Conservation (phyloP, 2,888 invertebrate species). For the Tachina lurida region DNA sequence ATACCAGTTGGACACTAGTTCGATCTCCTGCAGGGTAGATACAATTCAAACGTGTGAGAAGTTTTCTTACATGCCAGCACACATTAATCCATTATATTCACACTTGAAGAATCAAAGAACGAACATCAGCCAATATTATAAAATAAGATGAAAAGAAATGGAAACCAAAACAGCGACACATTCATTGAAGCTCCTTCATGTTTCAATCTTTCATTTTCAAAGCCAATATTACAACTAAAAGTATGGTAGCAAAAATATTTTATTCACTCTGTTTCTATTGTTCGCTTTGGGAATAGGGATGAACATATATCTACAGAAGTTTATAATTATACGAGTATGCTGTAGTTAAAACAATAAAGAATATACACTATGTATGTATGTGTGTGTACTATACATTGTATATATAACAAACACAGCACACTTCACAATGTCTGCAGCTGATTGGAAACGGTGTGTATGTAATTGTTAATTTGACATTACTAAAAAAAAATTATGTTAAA, state of each 20-base stretch:
- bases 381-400: no score
- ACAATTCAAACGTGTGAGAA: not conserved
- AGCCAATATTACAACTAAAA: conserved; percentile 40
- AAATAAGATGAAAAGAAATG: not conserved
- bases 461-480: not conserved
- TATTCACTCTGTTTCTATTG: conserved; percentile 40
- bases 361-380: no score
- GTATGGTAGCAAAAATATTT: conserved; percentile 38
- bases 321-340: no score
- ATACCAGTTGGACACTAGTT: no score
- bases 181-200: not conserved
- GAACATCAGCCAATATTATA: conserved; percentile 26
- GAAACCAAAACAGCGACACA: conserved; percentile 3
- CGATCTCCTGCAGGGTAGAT: no score
- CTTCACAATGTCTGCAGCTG: no score
- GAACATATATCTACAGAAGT: not conserved
- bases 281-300: not conserved
- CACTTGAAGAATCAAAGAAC: conserved; percentile 60
- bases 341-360: no score
- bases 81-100: conserved; percentile 19
- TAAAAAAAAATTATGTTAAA: not conserved
- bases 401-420: no score
- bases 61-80: conserved; percentile 8
- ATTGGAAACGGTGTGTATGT: no score
- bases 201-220: not conserved